Evolutionary conservation across 2,113 vertebrate genomes (phyloP).

Genomic region (Oreamnos americanus): DNA sequence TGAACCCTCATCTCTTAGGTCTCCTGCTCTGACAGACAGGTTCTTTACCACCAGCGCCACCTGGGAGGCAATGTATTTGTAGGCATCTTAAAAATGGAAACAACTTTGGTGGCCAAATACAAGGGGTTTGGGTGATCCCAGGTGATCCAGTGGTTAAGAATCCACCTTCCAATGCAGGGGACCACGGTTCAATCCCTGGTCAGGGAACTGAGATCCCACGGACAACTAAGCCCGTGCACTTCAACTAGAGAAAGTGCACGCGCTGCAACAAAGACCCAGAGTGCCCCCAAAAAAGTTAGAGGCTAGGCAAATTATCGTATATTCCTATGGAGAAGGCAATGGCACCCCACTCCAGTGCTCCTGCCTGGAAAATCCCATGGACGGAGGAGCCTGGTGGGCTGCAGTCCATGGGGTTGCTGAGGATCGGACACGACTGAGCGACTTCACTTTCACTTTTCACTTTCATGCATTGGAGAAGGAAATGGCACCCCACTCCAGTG

Average conservation of each 20-base stretch:
- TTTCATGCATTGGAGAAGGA: too few species aligned
- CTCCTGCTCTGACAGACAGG: not conserved
- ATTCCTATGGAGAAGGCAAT: not conserved
- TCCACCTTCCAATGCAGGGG: not conserved
- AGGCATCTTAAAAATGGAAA: constrained; percentile 21
- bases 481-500: too few species aligned
- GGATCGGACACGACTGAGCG: too few species aligned
- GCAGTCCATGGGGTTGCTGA: too few species aligned
- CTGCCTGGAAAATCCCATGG: too few species aligned
- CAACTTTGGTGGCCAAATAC: not conserved
- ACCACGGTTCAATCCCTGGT: not conserved
- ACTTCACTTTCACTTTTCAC: too few species aligned
- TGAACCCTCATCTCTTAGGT: not conserved
- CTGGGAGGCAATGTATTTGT: not conserved
- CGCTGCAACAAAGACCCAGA: not conserved
- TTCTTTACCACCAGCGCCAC: not conserved
- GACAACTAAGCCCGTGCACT: not conserved
- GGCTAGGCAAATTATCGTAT: not conserved
- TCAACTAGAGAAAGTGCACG: not conserved
- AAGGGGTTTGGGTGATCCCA: not conserved
- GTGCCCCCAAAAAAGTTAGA: not conserved
- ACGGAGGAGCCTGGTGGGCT: too few species aligned
- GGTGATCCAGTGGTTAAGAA: not conserved
- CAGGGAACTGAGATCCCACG: not conserved
- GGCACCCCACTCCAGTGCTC: too few species aligned